Base-by-base conservation (phyloP, 23 tunicate genomes). In the Trididemnum nubilum region DNA sequence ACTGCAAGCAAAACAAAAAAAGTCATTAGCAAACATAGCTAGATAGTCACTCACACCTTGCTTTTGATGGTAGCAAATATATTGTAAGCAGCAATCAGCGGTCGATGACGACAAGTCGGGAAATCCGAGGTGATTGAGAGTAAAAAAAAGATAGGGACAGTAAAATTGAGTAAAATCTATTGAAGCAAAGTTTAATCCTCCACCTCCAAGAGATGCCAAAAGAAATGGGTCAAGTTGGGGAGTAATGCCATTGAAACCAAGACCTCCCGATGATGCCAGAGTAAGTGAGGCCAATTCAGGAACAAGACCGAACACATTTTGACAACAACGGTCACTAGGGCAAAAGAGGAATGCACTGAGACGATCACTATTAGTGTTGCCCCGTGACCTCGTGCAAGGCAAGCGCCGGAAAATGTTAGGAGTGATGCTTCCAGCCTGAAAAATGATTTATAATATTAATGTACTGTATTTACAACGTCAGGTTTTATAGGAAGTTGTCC, bases 391-490 rank as follows among this genome's bases (percentile, higher is more conserved):
- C 29, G 57, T 82, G 37, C 89, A 85, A n/a, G 89, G 74, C 24
- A 85, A 28, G 36, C 89, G 81, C 21, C 83, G 69, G 83, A 66
- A 85, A n/a, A 77, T 49, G 39, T 40, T 49, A 0, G 83, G 76
- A 36, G 64, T 9, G 26, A 74, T 18, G n/a, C 65, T n/a, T n/a
- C 65, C 21, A 27, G 63, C 2, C 80, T 40, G 80, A 74, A 74
- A 70, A 34, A 34, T 5, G 26, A 70, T 15, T 15, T 15, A 7
- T 7, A 70, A 7, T 15, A 70, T 32, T 32, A 38, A 9, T n/a
- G n/a, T 3, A 28, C 21, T 28, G 12, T 12, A 30, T 70, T n/a
- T n/a, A n/a, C n/a, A n/a, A n/a, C n/a, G n/a, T n/a, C n/a, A n/a
- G n/a, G n/a, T n/a, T n/a, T n/a, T n/a, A n/a, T n/a, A n/a, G n/a